These are phyloP conservation scores for Trichomalopsis sarcophagae DNA, from an alignment of 1,140 invertebrate genomes.

Conservation along the genomic window DNA sequence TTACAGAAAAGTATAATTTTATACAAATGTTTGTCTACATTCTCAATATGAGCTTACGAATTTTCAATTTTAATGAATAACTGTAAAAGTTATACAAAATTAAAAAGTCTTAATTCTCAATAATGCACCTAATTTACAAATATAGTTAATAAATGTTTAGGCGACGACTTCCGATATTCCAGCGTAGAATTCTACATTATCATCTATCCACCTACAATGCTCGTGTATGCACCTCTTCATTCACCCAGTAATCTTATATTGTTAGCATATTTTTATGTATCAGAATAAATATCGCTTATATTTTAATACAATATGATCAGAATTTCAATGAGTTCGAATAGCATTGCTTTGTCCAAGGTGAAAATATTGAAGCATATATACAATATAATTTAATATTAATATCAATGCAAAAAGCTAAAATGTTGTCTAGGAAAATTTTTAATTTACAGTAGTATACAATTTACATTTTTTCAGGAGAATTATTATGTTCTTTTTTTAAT, in stretches of 20 bases:
- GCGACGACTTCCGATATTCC: conserved; percentile 39
- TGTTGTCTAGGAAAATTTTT: background rate
- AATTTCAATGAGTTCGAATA: background rate
- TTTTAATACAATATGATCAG: background rate
- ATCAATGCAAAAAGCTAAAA: background rate
- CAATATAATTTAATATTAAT: conserved; percentile 2
- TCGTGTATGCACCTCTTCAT: background rate
- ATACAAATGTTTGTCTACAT: conserved; percentile 45
- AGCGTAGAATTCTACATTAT: conserved; percentile 37
- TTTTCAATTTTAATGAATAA: conserved; percentile 49
- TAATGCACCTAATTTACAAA: conserved; percentile 49
- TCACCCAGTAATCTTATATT: background rate
- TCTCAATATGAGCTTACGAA: conserved; percentile 48
- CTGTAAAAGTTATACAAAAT: conserved; percentile 53
- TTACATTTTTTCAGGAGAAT: background rate
- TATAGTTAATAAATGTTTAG: conserved; percentile 46
- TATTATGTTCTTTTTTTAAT: background rate
- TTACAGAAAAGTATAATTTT: conserved; percentile 48
- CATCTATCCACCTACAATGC: conserved; percentile 6
- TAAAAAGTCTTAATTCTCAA: conserved; percentile 52
- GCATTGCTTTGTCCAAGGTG: background rate
- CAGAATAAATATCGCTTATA: background rate
- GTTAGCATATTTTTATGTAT: background rate
- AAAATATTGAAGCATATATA: background rate
- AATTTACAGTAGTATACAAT: conserved; percentile 2